A percentile compares a stretch with the other conserved stretches of the same genome.
phyloP scores from a whole-genome alignment of 2,797 vertebrate species.

The Spinibarbus caldwelli region DNA sequence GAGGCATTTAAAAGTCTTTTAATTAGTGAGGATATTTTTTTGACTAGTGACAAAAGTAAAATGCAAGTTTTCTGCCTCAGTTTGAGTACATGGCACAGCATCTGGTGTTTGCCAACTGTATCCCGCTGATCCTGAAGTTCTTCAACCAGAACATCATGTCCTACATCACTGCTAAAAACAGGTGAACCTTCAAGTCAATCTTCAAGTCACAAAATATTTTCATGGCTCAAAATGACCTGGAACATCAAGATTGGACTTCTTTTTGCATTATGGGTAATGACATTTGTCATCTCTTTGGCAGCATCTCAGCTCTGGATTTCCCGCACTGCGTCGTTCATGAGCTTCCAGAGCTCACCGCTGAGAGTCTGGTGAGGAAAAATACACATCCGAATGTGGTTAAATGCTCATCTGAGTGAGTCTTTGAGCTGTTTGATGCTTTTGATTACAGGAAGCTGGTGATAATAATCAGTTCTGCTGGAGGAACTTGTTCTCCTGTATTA shows the following conservation, averaged over 20 bases:
- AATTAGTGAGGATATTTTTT: neutral
- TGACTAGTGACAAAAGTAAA: neutral
- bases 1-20: neutral
- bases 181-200: slow-evolving; percentile 72
- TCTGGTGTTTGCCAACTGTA: slow-evolving; percentile 98
- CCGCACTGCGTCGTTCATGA: slow-evolving; percentile 93
- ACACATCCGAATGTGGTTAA: neutral
- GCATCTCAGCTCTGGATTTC: slow-evolving; percentile 96
- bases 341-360: slow-evolving; percentile 94
- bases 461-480: slow-evolving; percentile 99
- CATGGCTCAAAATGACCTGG: neutral
- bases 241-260: neutral
- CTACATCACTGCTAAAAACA: slow-evolving; percentile 99
- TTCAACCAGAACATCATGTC: slow-evolving; percentile 99
- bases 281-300: slow-evolving; percentile 59
- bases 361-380: slow-evolving; percentile 89
- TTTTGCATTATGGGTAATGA: neutral
- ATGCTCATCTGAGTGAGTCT: neutral
- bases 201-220: neutral
- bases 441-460: slow-evolving; percentile 92
- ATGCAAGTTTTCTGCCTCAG: slow-evolving; percentile 69
- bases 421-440: slow-evolving; percentile 17
- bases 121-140: slow-evolving; percentile 98
- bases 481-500: slow-evolving; percentile 98
- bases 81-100: slow-evolving; percentile 99